phyloP scores from a whole-genome alignment of 92 coral and sea anemone species.

The Phenganax marumi region DNA sequence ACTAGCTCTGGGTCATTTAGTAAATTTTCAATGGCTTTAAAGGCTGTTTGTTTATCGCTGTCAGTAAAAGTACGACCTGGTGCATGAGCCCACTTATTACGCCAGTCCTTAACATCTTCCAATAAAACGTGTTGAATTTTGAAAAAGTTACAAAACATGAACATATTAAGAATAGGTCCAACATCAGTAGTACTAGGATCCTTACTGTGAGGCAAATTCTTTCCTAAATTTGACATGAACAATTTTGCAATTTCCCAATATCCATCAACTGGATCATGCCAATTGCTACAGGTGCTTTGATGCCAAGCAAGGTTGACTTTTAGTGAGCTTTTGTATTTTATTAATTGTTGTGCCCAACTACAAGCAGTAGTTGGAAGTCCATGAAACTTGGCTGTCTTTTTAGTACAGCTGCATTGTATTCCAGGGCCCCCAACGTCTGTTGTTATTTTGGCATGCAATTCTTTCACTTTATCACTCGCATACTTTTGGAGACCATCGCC shows the following conservation, averaged over 20 bases:
- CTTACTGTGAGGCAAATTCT: slow-evolving; percentile 28
- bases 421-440: slow-evolving; percentile 9
- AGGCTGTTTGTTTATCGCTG: slow-evolving; percentile 24
- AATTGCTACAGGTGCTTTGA: slow-evolving; percentile 62
- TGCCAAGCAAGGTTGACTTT: slow-evolving; percentile 64
- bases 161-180: slow-evolving; percentile 64
- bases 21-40: neutral
- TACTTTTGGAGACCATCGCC: slow-evolving; percentile 66
- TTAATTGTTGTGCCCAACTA: neutral
- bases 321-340: slow-evolving; percentile 22
- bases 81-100: slow-evolving; percentile 53
- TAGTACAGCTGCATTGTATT: too few relatives aligned
- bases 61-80: slow-evolving; percentile 8
- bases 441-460: slow-evolving; percentile 47
- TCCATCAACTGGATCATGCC: slow-evolving; percentile 68
- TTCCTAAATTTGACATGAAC: slow-evolving; percentile 67
- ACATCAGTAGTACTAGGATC: slow-evolving; percentile 66
- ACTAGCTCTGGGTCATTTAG: neutral
- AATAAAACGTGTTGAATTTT: slow-evolving; percentile 53
- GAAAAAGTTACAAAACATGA: slow-evolving; percentile 62
- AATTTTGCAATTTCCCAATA: slow-evolving; percentile 77
- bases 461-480: slow-evolving; percentile 44
- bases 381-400: too few relatives aligned
- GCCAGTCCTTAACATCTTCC: slow-evolving; percentile 57
- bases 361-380: too few relatives aligned